Evolutionary conservation across 2,888 invertebrate species (phyloP).

Genomic region (Melikaiella ostensackeni): DNA sequence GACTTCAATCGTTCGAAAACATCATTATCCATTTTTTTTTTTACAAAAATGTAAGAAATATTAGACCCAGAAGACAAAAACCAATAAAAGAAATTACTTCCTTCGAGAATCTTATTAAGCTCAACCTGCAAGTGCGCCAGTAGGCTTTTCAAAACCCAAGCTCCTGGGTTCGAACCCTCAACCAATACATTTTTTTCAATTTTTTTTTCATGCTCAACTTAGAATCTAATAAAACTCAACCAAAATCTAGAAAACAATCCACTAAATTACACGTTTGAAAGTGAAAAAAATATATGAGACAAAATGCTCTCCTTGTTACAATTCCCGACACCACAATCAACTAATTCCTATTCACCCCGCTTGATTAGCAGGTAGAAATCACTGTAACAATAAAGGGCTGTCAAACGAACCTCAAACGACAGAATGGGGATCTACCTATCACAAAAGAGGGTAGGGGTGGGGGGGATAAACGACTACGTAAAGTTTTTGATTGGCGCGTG

Average conservation of each 20-base stretch:
- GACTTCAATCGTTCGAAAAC: neutral
- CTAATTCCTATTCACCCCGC: slow-evolving; percentile 18
- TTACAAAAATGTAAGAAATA: neutral
- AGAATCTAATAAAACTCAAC: neutral
- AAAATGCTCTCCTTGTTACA: neutral
- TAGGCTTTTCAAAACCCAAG: neutral
- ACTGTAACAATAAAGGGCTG: slow-evolving; percentile 19
- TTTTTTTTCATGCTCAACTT: neutral
- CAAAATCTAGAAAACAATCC: neutral
- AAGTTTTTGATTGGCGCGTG: slow-evolving; percentile 36
- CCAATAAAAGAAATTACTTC: too few species aligned
- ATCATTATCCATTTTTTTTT: too few species aligned
- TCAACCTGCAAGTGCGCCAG: neutral
- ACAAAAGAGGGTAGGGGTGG: neutral
- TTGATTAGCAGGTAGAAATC: slow-evolving; percentile 35
- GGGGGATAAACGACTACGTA: slow-evolving; percentile 16
- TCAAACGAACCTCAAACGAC: slow-evolving; percentile 24
- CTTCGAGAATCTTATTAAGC: neutral
- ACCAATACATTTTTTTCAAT: neutral
- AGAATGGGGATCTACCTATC: neutral
- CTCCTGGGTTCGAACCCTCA: neutral
- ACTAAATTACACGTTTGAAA: neutral
- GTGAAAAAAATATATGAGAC: neutral
- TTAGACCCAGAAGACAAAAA: neutral
- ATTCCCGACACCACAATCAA: neutral